Conservation (phyloP, 2,888 invertebrate genomes). For the Bruchidius siliquastri region DNA sequence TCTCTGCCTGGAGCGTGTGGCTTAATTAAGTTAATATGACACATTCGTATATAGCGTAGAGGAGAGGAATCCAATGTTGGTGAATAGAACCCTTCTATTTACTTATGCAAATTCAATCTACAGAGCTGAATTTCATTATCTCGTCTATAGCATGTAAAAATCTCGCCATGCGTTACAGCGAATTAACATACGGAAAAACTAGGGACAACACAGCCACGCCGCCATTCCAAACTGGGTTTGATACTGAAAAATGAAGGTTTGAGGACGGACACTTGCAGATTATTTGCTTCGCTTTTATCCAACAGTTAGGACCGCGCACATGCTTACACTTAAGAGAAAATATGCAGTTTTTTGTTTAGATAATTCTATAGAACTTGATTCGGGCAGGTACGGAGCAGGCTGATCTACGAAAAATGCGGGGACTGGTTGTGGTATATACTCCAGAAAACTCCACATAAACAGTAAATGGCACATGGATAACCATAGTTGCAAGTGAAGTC, state of each 20-base stretch:
- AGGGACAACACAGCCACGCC: background rate
- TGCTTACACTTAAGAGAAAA: too few relatives aligned
- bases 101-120: background rate
- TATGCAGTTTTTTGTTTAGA: too few relatives aligned
- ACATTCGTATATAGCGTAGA: background rate
- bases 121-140: background rate
- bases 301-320: too few relatives aligned
- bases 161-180: background rate
- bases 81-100: background rate
- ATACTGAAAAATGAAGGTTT: background rate
- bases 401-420: too few relatives aligned
- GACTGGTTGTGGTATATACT: too few relatives aligned
- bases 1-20: background rate
- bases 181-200: background rate
- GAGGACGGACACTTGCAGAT: background rate
- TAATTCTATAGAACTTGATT: too few relatives aligned
- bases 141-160: background rate
- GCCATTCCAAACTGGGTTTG: background rate
- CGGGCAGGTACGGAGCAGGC: too few relatives aligned
- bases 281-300: too few relatives aligned
- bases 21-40: background rate
- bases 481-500: too few relatives aligned
- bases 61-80: background rate
- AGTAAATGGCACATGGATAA: too few relatives aligned
- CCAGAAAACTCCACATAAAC: too few relatives aligned